A percentile compares a stretch with the other conserved stretches of the same genome.
These are phyloP conservation scores for Drosophila baimaii DNA, from an alignment of 1,140 invertebrate species.

Conservation along the genomic window DNA sequence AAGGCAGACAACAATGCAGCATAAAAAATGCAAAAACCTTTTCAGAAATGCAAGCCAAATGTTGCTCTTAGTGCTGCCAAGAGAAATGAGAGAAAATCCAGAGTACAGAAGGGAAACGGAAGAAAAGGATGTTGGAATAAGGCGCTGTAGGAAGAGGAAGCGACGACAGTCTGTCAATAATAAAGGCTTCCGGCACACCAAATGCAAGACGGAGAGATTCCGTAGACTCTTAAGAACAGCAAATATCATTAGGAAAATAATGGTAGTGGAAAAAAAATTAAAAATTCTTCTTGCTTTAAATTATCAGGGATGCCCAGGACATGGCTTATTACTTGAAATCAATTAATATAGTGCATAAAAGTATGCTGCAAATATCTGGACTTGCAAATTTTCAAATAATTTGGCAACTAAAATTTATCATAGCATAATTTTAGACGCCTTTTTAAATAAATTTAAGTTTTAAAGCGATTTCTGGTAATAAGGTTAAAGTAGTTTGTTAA, in stretches of 20 bases:
- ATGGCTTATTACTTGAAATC: too few species aligned
- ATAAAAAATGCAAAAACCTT: conserved; percentile 74
- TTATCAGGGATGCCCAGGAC: background rate
- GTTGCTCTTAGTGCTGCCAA: conserved; percentile 45
- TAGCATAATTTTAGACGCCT: too few species aligned
- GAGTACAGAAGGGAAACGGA: background rate
- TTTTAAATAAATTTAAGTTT: background rate
- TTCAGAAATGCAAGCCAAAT: conserved; percentile 73
- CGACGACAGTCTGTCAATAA: conserved; percentile 55
- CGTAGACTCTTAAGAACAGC: conserved; percentile 13
- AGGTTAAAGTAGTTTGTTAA: background rate
- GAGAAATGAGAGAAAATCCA: conserved; percentile 14
- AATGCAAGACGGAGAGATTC: conserved; percentile 7
- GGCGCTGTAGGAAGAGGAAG: conserved; percentile 9
- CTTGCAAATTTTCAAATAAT: background rate
- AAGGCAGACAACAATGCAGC: conserved; percentile 46
- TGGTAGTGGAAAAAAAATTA: background rate
- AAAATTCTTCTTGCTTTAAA: background rate
- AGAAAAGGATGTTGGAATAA: conserved; percentile 12
- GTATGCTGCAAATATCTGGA: background rate
- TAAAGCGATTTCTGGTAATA: background rate
- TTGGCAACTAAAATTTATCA: background rate
- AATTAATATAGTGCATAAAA: background rate
- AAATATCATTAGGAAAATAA: background rate
- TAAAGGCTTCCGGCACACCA: conserved; percentile 44